Evolutionary conservation across 1,140 invertebrate genomes (phyloP), one percentile per base, ranked within the genome.

Genomic region (Monomorium pharaonis): DNA sequence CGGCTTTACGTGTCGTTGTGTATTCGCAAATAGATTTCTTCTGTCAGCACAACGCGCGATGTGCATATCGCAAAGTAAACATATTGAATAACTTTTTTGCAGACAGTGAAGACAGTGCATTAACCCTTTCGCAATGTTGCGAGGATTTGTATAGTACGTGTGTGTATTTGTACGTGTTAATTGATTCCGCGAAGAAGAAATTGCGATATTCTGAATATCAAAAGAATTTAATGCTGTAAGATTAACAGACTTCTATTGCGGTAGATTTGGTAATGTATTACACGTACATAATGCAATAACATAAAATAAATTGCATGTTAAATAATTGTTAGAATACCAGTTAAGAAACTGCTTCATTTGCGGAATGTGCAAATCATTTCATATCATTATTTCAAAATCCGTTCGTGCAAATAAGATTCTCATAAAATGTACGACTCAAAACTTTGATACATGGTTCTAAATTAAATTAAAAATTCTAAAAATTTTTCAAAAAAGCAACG

Each of bases 41-140:
- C 16, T 5, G 10, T 42, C 14, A 33, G 27, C 18, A 51, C 21
- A 37, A 63, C 44, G 7, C 16, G n/a, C n/a, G 27, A 60, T 27
- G n/a, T 33, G 14, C 56, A 70, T 72, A 27, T 58, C 12, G 49
- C 65, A 14, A 47, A 44, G 24, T 14, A 47, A 69, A 44, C 51
- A 18, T 18, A n/a, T 60, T 44, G 16, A 58, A 30, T 27, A 72
- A 44, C n/a, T n/a, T 42, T 70, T 72, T 72, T 81, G n/a, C 30
- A 21, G 33, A 44, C 44, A 42, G 24, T n/a, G 18, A 51, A 44
- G 24, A 81, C 33, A n/a, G 65, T 56, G 18, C 49, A 44, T 81
- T 67, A 16, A 72, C 33, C 37, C 5, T 72, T 30, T 56, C 21
- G 14, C 12, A 3, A 44, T 21, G 18, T 14, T 30, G 0, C 49